These are phyloP conservation scores for Brachionus manjavacas DNA, from an alignment of 1,140 invertebrate species.

Conservation along the genomic window DNA sequence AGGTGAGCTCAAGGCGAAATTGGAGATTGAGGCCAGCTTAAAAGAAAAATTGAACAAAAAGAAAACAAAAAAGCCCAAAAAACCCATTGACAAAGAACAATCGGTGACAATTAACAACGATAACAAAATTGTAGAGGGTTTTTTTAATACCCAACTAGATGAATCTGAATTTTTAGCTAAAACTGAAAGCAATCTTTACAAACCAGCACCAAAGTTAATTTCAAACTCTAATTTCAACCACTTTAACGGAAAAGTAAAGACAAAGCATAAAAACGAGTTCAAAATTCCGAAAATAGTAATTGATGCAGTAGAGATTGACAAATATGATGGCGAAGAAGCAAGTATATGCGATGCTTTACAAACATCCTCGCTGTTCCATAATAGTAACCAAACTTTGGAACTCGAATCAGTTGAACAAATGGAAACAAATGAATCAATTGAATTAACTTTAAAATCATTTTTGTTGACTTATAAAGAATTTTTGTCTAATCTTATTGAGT, in stretches of 20 bases:
- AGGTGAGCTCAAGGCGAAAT: background rate
- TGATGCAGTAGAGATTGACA: background rate
- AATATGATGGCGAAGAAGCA: background rate
- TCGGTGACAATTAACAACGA: background rate
- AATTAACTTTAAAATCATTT: conserved; percentile 2
- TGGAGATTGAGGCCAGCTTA: background rate
- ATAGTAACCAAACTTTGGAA: background rate
- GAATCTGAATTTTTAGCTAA: background rate
- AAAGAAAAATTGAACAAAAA: conserved; percentile 16
- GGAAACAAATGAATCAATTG: background rate
- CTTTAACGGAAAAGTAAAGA: background rate
- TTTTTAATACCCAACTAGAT: conserved; percentile 30
- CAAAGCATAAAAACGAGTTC: background rate
- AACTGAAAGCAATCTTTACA: background rate
- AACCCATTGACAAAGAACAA: background rate
- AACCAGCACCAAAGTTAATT: background rate
- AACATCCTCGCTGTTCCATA: background rate
- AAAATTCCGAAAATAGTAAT: background rate
- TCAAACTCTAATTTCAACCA: conserved; percentile 19
- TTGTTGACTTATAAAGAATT: conserved; percentile 38
- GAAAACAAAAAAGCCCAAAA: conserved; percentile 6
- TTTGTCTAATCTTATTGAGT: background rate
- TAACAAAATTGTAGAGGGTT: background rate
- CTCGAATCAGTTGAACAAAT: background rate
- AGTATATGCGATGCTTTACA: background rate